Evolutionary conservation across 1,140 invertebrate species (phyloP).

Genomic region (Aricia agestis): DNA sequence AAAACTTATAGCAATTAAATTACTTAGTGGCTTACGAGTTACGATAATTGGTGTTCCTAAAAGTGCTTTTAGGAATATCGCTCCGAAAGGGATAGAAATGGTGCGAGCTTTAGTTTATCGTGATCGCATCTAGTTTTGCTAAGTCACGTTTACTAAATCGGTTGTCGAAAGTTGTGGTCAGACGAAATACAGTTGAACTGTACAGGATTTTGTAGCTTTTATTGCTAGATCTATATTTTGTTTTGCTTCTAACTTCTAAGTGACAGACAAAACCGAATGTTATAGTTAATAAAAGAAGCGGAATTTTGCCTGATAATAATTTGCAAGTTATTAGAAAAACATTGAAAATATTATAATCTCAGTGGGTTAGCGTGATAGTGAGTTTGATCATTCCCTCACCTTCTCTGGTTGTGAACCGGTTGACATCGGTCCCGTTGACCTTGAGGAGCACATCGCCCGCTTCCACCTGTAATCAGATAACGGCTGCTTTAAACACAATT

Average conservation of each 20-base stretch:
- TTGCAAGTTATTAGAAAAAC: too few species aligned
- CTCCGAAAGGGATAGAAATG: not conserved
- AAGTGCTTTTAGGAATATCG: not conserved
- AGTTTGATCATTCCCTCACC: conserved; percentile 78
- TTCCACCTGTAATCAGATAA: conserved; percentile 85
- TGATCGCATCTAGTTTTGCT: not conserved
- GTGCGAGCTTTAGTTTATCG: not conserved
- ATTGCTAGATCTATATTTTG: too few species aligned
- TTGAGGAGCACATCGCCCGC: conserved; percentile 94
- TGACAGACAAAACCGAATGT: too few species aligned
- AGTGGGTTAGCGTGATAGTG: conserved; percentile 38
- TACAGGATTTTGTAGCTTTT: too few species aligned
- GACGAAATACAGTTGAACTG: too few species aligned
- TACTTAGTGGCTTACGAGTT: not conserved
- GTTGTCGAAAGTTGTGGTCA: not conserved
- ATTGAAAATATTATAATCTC: not conserved
- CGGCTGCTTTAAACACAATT: conserved; percentile 5
- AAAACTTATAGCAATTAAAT: not conserved
- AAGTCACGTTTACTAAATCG: not conserved
- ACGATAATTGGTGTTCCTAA: not conserved
- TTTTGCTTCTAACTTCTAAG: too few species aligned
- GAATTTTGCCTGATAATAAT: too few species aligned
- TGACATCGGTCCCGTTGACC: conserved; percentile 94
- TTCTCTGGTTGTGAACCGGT: conserved; percentile 93
- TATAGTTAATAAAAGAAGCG: too few species aligned